Conservation (phyloP, 2,113 vertebrate genomes). For the Bubo scandiacus region DNA sequence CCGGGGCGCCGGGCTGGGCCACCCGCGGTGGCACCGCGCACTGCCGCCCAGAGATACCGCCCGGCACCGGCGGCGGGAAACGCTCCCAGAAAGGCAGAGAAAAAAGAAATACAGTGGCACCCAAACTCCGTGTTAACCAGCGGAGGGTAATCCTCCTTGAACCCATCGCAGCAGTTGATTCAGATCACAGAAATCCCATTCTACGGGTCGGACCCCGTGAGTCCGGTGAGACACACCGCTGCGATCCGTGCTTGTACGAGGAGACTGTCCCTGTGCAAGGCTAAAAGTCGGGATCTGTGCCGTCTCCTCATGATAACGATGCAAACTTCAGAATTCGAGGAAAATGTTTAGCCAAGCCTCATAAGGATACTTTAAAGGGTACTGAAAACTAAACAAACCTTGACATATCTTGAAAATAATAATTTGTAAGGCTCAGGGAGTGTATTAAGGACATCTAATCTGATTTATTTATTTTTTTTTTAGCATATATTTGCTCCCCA, state of each 20-base stretch:
- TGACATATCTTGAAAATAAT: not conserved
- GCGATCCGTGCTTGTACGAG: accelerated
- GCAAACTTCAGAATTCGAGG: not conserved
- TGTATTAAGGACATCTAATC: not conserved
- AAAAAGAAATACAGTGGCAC: not conserved
- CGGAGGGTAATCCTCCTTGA: not conserved
- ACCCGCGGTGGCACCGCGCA: accelerated
- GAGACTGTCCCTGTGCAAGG: not conserved
- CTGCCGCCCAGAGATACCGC: not conserved
- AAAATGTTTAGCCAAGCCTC: not conserved
- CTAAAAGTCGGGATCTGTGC: accelerated
- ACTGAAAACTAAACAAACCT: not conserved
- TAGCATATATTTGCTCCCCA: not conserved
- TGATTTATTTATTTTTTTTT: no score
- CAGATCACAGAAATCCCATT: not conserved
- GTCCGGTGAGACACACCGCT: not conserved
- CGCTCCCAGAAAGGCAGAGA: not conserved
- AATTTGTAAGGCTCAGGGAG: not conserved
- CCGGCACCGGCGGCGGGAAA: not conserved
- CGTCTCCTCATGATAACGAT: not conserved
- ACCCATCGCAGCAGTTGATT: not conserved
- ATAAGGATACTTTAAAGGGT: not conserved
- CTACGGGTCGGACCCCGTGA: not conserved
- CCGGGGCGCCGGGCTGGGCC: no score
- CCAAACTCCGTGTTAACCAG: accelerated